Evolutionary conservation across 2,888 invertebrate genomes (phyloP).

Genomic region (Melanophora roralis): DNA sequence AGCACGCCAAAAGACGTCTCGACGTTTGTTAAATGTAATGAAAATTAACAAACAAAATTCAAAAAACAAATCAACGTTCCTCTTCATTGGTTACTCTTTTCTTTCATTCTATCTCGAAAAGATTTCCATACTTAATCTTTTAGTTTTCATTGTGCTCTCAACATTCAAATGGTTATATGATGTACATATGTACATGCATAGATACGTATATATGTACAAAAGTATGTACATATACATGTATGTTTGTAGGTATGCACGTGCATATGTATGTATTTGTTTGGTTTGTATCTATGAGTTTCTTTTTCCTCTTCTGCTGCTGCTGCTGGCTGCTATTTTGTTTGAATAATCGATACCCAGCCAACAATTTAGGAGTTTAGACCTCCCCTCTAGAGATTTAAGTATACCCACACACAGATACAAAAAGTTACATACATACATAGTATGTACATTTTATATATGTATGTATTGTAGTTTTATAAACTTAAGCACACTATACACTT

Average conservation of each 20-base stretch:
- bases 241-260: neutral
- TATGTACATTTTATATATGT: neutral
- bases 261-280: neutral
- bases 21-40: constrained; percentile 31
- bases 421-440: neutral
- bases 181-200: neutral
- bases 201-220: neutral
- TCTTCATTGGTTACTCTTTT: constrained; percentile 60
- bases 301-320: neutral
- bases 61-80: constrained; percentile 53
- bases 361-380: constrained; percentile 37
- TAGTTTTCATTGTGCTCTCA: constrained; percentile 30
- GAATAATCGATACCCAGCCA: constrained; percentile 54
- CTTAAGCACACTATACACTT: neutral
- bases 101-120: constrained; percentile 53
- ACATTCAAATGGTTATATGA: too few species aligned
- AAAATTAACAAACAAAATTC: constrained; percentile 26
- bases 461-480: neutral
- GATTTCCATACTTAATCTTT: constrained; percentile 50
- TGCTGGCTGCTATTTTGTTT: constrained; percentile 15
- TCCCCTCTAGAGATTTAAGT: constrained; percentile 35
- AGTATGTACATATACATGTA: neutral
- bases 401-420: constrained; percentile 7
- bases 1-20: constrained; percentile 27
- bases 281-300: constrained; percentile 23